Evolutionary conservation across 2,888 invertebrate species (phyloP), one percentile per base, ranked within the genome.

Genomic region (Dicroscelio sp.): DNA sequence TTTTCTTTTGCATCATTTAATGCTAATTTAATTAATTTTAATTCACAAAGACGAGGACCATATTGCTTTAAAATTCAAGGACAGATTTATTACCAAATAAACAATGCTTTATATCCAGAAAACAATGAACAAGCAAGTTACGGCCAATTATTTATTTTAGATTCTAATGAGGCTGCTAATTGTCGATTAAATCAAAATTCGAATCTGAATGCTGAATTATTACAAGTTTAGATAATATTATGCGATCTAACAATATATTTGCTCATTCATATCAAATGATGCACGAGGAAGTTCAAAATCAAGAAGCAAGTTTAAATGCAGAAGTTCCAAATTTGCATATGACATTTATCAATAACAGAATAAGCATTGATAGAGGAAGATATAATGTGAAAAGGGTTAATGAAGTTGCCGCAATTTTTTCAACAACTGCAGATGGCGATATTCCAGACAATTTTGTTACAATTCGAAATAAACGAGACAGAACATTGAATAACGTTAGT

Each of bases 381-480:
- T 92, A 73, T 25, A 87, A 90, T 65, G 52, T 69, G 23, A 82
- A 86, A 67, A 71, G 67, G 35, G 23, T 43, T 2, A 86, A 86
- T 38, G 76, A 84, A 60, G 87, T 35, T 23, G 87, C 91, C 12
- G 89, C 89, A 63, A 63, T 90, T 86, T 93, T 92, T 88, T 89
- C 88, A 20, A 93, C 90, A 14, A 90, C 86, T 17, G 92, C 92
- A 60, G 91, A 92, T 85, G 90, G 92, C 1, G 86, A 93, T 38
- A 93, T 93, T 82, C 91, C 92, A 12, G 89, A 91, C 52, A 88
- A 89, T 31, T 94, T 80, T 79, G 92, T 93, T 48, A 89, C 86
- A n/a, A 89, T 93, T 12, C 52, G 90, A 90, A 48, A 48, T 67
- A 90, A 84, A 86, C 55, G 82, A 76, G 80, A 90, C 14, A 89